Conservation (phyloP, 1,140 invertebrate genomes). For the Macrosteles quadrilineatus region DNA sequence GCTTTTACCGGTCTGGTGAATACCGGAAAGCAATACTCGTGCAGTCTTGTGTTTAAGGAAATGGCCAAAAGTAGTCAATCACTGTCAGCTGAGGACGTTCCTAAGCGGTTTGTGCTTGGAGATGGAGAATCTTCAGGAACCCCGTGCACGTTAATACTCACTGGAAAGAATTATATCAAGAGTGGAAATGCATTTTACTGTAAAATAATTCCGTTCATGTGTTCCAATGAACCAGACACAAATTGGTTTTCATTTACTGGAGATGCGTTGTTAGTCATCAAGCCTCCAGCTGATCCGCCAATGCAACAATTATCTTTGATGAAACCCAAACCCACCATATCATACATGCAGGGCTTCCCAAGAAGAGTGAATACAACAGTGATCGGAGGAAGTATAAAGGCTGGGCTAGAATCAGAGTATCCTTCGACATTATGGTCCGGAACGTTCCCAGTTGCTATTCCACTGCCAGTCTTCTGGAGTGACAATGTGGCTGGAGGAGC, state of each 20-base stretch:
- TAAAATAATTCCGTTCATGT: slow-evolving; percentile 34
- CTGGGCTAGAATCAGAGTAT: neutral
- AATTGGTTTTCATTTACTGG: slow-evolving; percentile 34
- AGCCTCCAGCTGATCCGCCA: slow-evolving; percentile 24
- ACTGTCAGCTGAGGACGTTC: neutral
- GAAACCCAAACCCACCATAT: neutral
- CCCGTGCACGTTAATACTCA: slow-evolving; percentile 31
- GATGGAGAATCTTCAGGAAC: neutral
- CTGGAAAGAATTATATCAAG: slow-evolving; percentile 23
- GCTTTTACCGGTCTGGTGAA: slow-evolving; percentile 1
- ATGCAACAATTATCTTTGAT: neutral
- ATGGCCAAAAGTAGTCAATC: neutral
- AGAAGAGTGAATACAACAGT: slow-evolving; percentile 31
- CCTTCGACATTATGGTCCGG: slow-evolving; percentile 34
- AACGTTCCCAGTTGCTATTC: slow-evolving; percentile 25
- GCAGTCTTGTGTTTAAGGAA: slow-evolving; percentile 23
- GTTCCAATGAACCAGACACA: slow-evolving; percentile 13
- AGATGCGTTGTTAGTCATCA: slow-evolving; percentile 29
- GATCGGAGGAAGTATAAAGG: slow-evolving; percentile 26
- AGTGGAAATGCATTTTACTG: slow-evolving; percentile 31
- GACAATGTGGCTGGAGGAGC: slow-evolving; percentile 1
- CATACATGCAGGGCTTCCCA: neutral
- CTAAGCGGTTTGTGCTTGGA: neutral
- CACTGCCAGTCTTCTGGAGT: slow-evolving; percentile 34
- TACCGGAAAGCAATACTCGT: neutral